Conservation (phyloP, 1,140 invertebrate genomes). For the Alviniconcha marisindica region DNA sequence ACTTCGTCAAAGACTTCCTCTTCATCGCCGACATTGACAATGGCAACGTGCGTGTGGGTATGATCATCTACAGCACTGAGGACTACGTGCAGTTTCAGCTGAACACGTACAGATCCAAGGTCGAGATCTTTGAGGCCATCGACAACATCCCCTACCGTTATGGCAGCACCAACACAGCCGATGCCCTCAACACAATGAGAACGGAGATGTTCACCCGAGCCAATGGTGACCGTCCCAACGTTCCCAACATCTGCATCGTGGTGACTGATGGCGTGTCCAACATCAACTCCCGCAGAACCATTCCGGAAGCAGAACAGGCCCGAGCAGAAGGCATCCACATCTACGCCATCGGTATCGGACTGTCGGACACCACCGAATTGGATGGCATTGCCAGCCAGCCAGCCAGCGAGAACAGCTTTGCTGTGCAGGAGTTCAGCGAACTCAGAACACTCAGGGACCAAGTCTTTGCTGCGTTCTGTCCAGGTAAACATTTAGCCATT, state of each 20-base stretch:
- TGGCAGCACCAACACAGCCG: constrained; percentile 71
- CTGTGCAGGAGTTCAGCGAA: constrained; percentile 60
- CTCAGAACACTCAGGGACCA: constrained; percentile 52
- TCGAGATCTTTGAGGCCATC: constrained; percentile 56
- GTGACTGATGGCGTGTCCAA: constrained; percentile 72
- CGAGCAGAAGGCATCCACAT: constrained; percentile 56
- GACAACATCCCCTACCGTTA: constrained; percentile 60
- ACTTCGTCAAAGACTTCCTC: constrained; percentile 64
- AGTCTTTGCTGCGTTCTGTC: constrained; percentile 55
- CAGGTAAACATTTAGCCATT: constrained; percentile 52
- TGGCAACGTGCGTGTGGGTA: constrained; percentile 59
- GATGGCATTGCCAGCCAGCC: constrained; percentile 62
- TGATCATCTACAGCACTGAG: constrained; percentile 58
- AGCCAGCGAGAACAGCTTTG: constrained; percentile 55
- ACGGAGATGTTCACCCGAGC: constrained; percentile 58
- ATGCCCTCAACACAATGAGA: constrained; percentile 61
- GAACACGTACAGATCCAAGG: constrained; percentile 50
- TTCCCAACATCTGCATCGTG: constrained; percentile 63
- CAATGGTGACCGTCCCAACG: constrained; percentile 64
- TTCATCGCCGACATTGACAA: constrained; percentile 56
- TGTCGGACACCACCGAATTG: constrained; percentile 59
- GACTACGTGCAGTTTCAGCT: constrained; percentile 60
- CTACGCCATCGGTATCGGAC: constrained; percentile 64
- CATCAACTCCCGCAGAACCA: constrained; percentile 55
- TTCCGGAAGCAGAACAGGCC: constrained; percentile 55